phyloP scores from a whole-genome alignment of 2,888 invertebrate genomes.

The Lagria hirta region DNA sequence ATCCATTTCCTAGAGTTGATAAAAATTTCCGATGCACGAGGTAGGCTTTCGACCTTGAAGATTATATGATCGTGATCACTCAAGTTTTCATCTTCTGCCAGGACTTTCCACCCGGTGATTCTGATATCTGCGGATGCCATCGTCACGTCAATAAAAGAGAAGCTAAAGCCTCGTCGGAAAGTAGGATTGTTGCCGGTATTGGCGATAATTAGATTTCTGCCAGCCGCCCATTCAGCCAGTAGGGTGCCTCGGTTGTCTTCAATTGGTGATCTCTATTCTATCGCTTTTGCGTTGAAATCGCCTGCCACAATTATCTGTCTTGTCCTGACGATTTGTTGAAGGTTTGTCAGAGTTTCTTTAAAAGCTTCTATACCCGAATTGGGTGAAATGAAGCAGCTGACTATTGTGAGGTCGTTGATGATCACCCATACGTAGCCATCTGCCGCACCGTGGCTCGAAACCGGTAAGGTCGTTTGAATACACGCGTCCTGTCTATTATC shows the following conservation, averaged over 20 bases:
- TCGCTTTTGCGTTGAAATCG: too few relatives aligned
- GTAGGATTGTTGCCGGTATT: constrained; percentile 7
- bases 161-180: constrained; percentile 1
- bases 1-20: neutral
- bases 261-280: constrained; percentile 7
- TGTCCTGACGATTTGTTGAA: constrained; percentile 9
- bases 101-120: constrained; percentile 5
- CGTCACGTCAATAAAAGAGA: constrained; percentile 18
- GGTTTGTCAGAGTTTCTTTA: neutral
- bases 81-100: constrained; percentile 13
- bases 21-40: neutral
- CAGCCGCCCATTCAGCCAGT: constrained; percentile 10
- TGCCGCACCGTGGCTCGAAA: neutral
- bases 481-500: neutral
- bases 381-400: neutral
- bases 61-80: constrained; percentile 12
- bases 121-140: neutral
- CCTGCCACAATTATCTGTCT: constrained; percentile 2
- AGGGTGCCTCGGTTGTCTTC: constrained; percentile 9
- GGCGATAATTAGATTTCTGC: neutral
- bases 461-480: neutral
- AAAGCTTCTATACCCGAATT: neutral
- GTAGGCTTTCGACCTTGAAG: constrained; percentile 10
- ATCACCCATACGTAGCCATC: neutral
- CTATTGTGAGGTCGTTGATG: neutral